Evolutionary conservation across 64 coral and sea anemone genomes (phyloP).

Genomic region (Pocillopora damicornis): DNA sequence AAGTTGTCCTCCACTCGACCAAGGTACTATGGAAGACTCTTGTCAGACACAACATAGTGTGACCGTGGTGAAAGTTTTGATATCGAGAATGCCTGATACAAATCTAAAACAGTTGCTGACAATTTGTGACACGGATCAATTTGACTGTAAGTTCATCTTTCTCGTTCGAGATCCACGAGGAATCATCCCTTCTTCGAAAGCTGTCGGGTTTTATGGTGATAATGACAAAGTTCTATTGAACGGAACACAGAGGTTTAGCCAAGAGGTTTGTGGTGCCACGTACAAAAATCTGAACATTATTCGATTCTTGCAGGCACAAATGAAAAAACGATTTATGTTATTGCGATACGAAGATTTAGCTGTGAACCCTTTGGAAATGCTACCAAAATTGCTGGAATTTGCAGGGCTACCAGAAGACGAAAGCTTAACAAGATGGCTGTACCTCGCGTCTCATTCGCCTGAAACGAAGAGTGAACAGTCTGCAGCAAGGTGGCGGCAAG

Average conservation of each 20-base stretch:
- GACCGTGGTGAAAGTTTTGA: not conserved
- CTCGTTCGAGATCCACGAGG: not conserved
- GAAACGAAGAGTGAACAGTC: not conserved
- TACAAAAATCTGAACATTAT: not conserved
- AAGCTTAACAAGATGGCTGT: not conserved
- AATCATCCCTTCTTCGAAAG: not conserved
- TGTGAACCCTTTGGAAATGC: not conserved
- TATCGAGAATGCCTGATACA: not conserved
- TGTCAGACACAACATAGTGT: not conserved
- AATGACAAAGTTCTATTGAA: not conserved
- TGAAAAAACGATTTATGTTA: not conserved
- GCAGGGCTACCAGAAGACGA: not conserved
- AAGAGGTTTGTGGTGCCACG: not conserved
- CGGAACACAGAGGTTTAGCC: not conserved
- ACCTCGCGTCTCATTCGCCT: not conserved
- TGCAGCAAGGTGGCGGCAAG: not conserved
- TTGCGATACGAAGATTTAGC: conserved; percentile 7
- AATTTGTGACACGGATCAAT: not conserved
- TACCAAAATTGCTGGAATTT: not conserved
- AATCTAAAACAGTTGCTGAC: not conserved
- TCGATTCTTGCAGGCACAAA: not conserved
- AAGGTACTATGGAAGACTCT: not conserved
- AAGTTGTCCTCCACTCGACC: not conserved
- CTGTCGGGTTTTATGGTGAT: not conserved
- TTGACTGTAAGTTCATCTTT: conserved; percentile 1